Percentiles rank a stretch among this genome's conserved stretches.
Evolutionary conservation across 2,113 vertebrate genomes (phyloP).

Genomic region (Malaclemys terrapin): DNA sequence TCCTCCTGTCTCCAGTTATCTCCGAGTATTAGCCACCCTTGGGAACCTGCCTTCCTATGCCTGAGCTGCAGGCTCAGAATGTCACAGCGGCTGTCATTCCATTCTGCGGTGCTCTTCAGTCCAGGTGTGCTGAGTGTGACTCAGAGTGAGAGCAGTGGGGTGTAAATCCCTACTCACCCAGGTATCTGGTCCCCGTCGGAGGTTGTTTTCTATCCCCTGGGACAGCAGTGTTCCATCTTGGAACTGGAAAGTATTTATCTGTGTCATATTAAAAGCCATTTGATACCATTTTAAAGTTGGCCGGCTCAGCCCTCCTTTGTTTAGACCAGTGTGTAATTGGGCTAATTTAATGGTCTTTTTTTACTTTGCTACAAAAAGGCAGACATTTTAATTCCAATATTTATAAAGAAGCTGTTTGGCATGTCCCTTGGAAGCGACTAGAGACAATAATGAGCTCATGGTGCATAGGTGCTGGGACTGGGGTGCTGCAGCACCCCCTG

Average conservation of each 20-base stretch:
- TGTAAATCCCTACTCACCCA: conserved; percentile 47
- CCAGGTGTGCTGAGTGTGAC: neutral
- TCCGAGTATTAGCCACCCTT: neutral
- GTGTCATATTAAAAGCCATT: conserved; percentile 66
- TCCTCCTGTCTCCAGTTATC: neutral
- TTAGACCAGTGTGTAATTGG: conserved; percentile 64
- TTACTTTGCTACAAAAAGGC: conserved; percentile 62
- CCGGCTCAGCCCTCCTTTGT: conserved; percentile 56
- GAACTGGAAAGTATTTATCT: conserved; percentile 72
- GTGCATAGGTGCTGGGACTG: too few species aligned
- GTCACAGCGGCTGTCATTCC: neutral
- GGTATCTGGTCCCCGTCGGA: conserved; percentile 19
- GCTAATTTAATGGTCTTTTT: conserved; percentile 58
- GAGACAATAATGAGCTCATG: neutral
- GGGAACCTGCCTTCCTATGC: accelerated
- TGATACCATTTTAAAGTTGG: conserved; percentile 67
- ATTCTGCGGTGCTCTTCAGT: neutral
- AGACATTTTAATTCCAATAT: conserved; percentile 56
- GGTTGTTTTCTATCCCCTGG: conserved; percentile 60
- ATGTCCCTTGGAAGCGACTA: conserved; percentile 43
- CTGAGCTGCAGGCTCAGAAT: neutral
- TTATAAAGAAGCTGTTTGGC: conserved; percentile 61
- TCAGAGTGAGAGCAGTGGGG: conserved; percentile 9
- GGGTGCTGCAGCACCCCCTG: too few species aligned
- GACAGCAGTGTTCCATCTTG: conserved; percentile 59